Conservation (phyloP, 2,888 invertebrate species). For the Pristionchus japonicus region DNA sequence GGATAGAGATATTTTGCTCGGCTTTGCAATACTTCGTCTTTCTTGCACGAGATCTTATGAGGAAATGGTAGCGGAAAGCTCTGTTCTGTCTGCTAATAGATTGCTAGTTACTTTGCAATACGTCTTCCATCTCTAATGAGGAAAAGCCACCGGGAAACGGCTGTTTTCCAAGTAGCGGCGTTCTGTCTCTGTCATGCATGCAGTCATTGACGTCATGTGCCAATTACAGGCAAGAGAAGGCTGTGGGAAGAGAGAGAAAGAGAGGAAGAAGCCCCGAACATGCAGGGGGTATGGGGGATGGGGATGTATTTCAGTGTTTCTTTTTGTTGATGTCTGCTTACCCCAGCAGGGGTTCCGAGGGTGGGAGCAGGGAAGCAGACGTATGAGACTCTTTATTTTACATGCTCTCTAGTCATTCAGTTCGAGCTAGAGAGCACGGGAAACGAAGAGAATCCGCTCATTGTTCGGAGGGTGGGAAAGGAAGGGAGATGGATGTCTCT, state of each 20-base stretch:
- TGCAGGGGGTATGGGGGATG: background rate
- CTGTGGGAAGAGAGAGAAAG: background rate
- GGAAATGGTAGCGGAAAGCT: background rate
- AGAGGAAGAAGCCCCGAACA: background rate
- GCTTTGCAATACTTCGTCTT: background rate
- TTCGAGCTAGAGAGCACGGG: too few relatives aligned
- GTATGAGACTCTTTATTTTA: too few relatives aligned
- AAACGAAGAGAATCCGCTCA: too few relatives aligned
- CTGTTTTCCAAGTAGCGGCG: background rate
- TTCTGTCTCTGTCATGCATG: slow-evolving; percentile 10
- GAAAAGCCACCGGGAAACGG: background rate
- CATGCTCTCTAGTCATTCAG: too few relatives aligned
- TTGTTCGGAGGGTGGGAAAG: slow-evolving; percentile 12
- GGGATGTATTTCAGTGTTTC: background rate
- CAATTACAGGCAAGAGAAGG: background rate
- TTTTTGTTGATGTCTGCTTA: background rate
- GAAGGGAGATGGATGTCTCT: background rate
- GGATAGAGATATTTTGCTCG: slow-evolving; percentile 2
- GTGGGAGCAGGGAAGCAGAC: too few relatives aligned
- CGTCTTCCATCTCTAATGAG: background rate
- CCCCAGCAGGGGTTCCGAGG: background rate
- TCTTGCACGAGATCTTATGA: background rate
- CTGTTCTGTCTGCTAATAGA: too few relatives aligned
- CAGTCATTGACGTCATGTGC: slow-evolving; percentile 1
- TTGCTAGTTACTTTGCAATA: slow-evolving; percentile 15